phyloP scores from a whole-genome alignment of 2,113 vertebrate species.

The Arenaria interpres region DNA sequence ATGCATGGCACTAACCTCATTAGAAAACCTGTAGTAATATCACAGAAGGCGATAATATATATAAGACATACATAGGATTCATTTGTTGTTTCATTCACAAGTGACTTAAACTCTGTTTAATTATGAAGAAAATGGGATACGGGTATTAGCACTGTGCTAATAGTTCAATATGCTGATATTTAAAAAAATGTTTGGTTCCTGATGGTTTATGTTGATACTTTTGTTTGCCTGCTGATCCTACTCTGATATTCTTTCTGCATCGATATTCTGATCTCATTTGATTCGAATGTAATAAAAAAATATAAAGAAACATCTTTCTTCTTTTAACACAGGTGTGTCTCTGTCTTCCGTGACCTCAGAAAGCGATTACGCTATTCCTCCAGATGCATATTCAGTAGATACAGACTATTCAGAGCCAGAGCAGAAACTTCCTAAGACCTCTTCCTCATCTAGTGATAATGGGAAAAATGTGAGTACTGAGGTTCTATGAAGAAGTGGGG shows the following conservation, averaged over 20 bases:
- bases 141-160: neutral
- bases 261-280: neutral
- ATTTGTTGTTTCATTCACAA: neutral
- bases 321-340: conserved; percentile 84
- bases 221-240: neutral
- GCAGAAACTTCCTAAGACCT: conserved; percentile 92
- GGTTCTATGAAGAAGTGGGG: neutral
- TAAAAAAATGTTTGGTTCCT: neutral
- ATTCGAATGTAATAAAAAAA: neutral
- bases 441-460: conserved; percentile 84
- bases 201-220: neutral
- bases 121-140: neutral
- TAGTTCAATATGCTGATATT: neutral
- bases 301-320: neutral
- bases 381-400: conserved; percentile 94
- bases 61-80: neutral
- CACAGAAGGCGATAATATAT: neutral
- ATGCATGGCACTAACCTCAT: neutral
- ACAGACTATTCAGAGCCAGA: conserved; percentile 92
- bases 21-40: neutral
- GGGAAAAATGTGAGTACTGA: conserved; percentile 86
- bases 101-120: neutral
- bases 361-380: conserved; percentile 97
- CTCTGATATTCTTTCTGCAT: neutral
- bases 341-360: conserved; percentile 93